Evolutionary conservation across 2,888 invertebrate genomes (phyloP).

Genomic region (Lycophotia porphyrea): DNA sequence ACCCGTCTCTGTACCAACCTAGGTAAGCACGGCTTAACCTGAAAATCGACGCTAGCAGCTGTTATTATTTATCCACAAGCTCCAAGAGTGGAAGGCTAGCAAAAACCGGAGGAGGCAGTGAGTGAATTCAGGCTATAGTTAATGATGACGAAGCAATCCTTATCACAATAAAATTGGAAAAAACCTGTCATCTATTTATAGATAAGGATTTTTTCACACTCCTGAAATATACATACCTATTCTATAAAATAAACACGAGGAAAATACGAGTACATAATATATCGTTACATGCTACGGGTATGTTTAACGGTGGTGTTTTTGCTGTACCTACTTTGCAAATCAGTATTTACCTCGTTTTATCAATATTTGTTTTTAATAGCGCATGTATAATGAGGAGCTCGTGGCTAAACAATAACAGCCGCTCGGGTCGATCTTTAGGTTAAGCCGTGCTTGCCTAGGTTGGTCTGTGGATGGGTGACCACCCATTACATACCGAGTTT

Average conservation of each 20-base stretch:
- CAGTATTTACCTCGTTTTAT: constrained; percentile 12
- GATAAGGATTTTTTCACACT: constrained; percentile 4
- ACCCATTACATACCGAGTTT: no score
- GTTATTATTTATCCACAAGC: no score
- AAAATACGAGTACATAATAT: constrained; percentile 10
- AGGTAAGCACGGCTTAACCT: no score
- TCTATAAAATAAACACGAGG: constrained; percentile 3
- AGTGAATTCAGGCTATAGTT: neutral
- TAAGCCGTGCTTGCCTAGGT: no score
- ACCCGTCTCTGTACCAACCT: no score
- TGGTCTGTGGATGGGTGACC: no score
- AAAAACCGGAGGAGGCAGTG: no score
- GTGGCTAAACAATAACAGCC: no score
- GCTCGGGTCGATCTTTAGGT: no score
- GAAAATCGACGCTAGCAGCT: no score
- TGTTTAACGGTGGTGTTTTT: neutral
- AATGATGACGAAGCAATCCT: neutral
- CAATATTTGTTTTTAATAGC: neutral
- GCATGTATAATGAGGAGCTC: no score
- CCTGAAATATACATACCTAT: neutral
- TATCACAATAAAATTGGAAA: neutral
- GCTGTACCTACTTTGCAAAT: neutral
- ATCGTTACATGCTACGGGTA: neutral
- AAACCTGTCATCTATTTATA: neutral
- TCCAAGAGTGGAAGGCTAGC: neutral